A percentile compares a stretch with the other conserved stretches of the same genome.
These are phyloP conservation scores for Oreochromis mossambicus DNA, from an alignment of 2,797 vertebrate genomes.

Conservation along the genomic window DNA sequence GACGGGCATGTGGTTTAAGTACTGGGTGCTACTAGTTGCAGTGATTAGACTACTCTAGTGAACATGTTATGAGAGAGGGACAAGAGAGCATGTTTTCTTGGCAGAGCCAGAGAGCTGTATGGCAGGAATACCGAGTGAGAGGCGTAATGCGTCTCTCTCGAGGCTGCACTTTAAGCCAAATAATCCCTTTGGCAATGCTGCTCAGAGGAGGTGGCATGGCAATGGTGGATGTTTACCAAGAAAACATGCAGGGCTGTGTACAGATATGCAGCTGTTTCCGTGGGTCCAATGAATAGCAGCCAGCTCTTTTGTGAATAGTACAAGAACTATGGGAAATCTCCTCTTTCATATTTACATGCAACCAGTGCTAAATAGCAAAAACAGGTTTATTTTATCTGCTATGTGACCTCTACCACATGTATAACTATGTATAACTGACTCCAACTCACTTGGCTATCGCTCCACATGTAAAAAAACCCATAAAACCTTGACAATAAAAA, in stretches of 20 bases:
- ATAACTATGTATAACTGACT: neutral
- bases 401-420: neutral
- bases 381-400: neutral
- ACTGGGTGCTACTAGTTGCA: conserved; percentile 35
- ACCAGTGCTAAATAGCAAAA: neutral
- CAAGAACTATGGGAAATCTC: conserved; percentile 34
- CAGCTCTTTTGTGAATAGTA: conserved; percentile 66
- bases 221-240: conserved; percentile 62
- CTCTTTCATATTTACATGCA: conserved; percentile 26
- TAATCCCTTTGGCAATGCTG: conserved; percentile 56
- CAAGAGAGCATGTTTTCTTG: conserved; percentile 71
- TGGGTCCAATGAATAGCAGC: conserved; percentile 51
- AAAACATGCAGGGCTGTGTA: conserved; percentile 70
- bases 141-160: conserved; percentile 42
- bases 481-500: neutral
- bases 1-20: conserved; percentile 31
- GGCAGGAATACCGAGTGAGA: conserved; percentile 52
- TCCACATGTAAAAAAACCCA: neutral
- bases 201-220: conserved; percentile 47
- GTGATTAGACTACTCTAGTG: conserved; percentile 60
- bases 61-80: conserved; percentile 65
- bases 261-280: conserved; percentile 51
- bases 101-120: conserved; percentile 39
- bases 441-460: neutral
- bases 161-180: conserved; percentile 53